Conservation (phyloP, 2,888 invertebrate species). For the Ophion ventricosus region DNA sequence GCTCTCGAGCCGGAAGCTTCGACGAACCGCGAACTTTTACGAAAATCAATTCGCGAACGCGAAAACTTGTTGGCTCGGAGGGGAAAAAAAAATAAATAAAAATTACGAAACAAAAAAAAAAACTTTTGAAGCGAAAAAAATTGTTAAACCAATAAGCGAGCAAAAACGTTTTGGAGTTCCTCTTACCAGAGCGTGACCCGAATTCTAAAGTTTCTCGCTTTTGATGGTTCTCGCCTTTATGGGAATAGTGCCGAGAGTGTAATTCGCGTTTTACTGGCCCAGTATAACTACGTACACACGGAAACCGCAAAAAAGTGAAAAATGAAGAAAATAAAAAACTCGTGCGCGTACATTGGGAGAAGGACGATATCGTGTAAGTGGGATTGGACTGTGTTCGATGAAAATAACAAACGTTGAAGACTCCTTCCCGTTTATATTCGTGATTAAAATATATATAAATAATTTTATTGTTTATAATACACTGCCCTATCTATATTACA, state of each 20-base stretch:
- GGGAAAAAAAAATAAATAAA: not conserved
- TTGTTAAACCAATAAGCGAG: constrained; percentile 10
- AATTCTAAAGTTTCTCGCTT: constrained; percentile 16
- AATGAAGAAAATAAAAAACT: not conserved
- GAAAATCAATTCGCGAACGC: not conserved
- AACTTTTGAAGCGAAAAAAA: constrained; percentile 5
- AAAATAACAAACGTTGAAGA: constrained; percentile 7
- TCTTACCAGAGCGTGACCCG: constrained; percentile 32
- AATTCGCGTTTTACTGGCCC: constrained; percentile 6
- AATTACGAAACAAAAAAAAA: not conserved
- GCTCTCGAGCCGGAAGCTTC: not conserved
- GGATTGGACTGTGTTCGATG: not conserved
- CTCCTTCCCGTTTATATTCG: constrained; percentile 62
- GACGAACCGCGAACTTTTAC: not conserved
- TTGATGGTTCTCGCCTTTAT: constrained; percentile 30
- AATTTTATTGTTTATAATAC: constrained; percentile 81
- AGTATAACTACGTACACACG: not conserved
- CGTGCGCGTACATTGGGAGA: not conserved
- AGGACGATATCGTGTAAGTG: not conserved
- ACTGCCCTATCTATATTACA: constrained; percentile 80
- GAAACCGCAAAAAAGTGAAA: not conserved
- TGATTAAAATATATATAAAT: constrained; percentile 80
- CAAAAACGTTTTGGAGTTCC: constrained; percentile 5
- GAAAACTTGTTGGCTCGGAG: not conserved
- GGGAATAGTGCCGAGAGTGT: constrained; percentile 19